Evolutionary conservation across 2,113 vertebrate species (phyloP).

Genomic region (Forbesichthys papilliferus): DNA sequence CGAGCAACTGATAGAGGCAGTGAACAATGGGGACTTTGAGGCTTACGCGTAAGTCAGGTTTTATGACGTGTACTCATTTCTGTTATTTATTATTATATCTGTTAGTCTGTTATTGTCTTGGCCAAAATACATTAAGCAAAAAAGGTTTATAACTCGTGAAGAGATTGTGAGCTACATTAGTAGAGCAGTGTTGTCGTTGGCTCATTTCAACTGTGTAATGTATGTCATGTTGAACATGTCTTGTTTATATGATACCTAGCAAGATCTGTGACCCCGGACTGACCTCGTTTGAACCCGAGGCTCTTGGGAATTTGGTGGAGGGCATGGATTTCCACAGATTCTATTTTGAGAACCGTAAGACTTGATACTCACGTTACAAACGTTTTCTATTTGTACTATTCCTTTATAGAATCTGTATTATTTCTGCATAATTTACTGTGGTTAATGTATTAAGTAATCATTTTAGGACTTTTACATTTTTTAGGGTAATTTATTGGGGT

Average conservation of each 20-base stretch:
- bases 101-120: not conserved
- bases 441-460: not conserved
- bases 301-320: constrained; percentile 93
- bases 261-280: constrained; percentile 96
- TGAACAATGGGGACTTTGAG: constrained; percentile 92
- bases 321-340: constrained; percentile 99
- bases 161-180: not conserved
- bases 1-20: constrained; percentile 90
- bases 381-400: not conserved
- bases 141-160: not conserved
- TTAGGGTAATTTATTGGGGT: too few relatives aligned
- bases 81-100: too few relatives aligned
- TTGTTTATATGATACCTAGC: constrained; percentile 51
- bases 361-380: too few relatives aligned
- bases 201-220: not conserved
- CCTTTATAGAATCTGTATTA: not conserved
- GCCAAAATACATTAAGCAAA: not conserved
- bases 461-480: too few relatives aligned
- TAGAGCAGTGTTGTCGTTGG: not conserved
- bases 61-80: not conserved
- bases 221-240: not conserved
- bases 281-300: constrained; percentile 96
- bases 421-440: not conserved
- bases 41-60: constrained; percentile 86
- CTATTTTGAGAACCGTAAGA: constrained; percentile 96